phyloP scores from a whole-genome alignment of 1,140 invertebrate species.

The Idris sp. region DNA sequence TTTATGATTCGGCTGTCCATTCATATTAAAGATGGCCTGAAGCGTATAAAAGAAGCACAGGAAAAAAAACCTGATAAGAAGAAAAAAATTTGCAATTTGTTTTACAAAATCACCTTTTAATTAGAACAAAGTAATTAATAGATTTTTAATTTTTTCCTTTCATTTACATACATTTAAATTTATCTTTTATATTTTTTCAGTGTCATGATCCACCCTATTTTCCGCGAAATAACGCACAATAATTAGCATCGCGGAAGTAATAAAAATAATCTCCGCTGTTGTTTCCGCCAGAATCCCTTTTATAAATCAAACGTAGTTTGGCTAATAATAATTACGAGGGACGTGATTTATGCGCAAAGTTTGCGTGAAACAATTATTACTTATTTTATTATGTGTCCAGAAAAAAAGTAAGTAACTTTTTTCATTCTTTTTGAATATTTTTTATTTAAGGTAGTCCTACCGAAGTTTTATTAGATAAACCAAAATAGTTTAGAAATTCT shows the following conservation, averaged over 20 bases:
- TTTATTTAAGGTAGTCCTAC: no score
- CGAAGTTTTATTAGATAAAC: no score
- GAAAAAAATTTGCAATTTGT: no score
- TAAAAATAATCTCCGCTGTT: slow-evolving; percentile 74
- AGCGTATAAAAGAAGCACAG: neutral
- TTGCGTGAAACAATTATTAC: slow-evolving; percentile 53
- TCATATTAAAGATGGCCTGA: slow-evolving; percentile 63
- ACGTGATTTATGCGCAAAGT: slow-evolving; percentile 71
- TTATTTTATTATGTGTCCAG: slow-evolving; percentile 62
- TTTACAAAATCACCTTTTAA: no score
- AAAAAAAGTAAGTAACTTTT: slow-evolving; percentile 57
- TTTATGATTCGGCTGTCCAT: slow-evolving; percentile 75
- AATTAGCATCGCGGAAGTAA: slow-evolving; percentile 75
- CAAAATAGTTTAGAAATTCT: no score
- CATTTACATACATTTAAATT: no score
- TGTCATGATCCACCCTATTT: no score
- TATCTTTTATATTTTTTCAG: no score
- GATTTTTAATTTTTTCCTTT: no score
- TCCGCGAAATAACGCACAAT: slow-evolving; percentile 72
- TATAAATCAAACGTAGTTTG: slow-evolving; percentile 77
- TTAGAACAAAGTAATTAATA: no score
- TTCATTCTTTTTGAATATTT: slow-evolving; percentile 18
- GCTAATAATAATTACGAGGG: slow-evolving; percentile 73
- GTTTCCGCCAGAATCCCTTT: slow-evolving; percentile 63
- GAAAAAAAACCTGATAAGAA: neutral